A percentile compares a stretch with the other conserved stretches of the same genome.
Evolutionary conservation across 2,113 vertebrate species (phyloP).

Genomic region (Vicugna pacos): DNA sequence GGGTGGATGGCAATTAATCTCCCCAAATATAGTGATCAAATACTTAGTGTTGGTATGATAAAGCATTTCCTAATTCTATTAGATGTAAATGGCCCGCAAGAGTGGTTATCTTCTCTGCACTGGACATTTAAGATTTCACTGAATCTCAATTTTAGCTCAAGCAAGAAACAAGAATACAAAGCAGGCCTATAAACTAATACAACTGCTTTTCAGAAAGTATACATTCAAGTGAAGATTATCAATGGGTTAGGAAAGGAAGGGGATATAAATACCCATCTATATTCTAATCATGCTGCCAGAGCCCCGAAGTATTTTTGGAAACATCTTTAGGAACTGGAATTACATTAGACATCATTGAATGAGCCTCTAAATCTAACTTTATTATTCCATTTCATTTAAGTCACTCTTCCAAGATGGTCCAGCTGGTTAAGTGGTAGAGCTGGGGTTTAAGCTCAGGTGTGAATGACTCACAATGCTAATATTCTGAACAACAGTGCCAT

Average conservation of each 20-base stretch:
- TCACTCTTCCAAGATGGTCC: not conserved
- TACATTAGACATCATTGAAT: conserved; percentile 1
- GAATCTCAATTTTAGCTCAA: conserved; percentile 24
- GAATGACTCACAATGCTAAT: not conserved
- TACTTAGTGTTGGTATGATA: conserved; percentile 16
- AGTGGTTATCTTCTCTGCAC: not conserved
- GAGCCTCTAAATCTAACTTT: not conserved
- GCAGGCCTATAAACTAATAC: conserved; percentile 13
- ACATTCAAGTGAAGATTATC: conserved; percentile 19
- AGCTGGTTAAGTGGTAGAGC: not conserved
- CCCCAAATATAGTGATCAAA: conserved; percentile 21
- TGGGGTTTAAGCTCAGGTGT: not conserved
- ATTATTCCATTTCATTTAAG: conserved; percentile 6
- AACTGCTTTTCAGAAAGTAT: conserved; percentile 42
- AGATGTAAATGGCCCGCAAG: not conserved
- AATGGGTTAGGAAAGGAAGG: not conserved
- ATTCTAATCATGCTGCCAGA: not conserved
- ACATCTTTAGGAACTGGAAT: not conserved
- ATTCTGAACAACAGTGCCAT: conserved; percentile 7
- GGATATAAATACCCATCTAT: conserved; percentile 8
- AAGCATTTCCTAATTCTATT: conserved; percentile 32
- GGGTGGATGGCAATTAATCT: not conserved
- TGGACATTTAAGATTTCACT: conserved; percentile 47
- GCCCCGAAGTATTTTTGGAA: not conserved
- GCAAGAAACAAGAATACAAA: conserved; percentile 57